phyloP scores from a whole-genome alignment of 37 sponge, comb jelly and placozoan species.

The Halichondria panicea region DNA sequence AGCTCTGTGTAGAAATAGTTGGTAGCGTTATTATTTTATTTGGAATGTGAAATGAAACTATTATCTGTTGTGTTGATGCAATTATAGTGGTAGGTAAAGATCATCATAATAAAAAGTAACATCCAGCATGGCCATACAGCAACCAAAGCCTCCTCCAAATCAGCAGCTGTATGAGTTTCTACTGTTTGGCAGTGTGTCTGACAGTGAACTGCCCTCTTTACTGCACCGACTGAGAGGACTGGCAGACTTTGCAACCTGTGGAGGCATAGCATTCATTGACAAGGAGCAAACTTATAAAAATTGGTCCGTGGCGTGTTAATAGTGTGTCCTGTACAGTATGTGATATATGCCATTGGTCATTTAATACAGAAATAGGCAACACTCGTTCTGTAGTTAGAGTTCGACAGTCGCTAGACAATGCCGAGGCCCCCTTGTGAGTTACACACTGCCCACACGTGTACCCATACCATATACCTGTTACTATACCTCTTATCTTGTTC shows the following conservation, averaged over 20 bases:
- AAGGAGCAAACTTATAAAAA: constrained; percentile 52
- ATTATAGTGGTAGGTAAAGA: no score
- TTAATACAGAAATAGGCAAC: constrained; percentile 36
- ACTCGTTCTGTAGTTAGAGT: constrained; percentile 39
- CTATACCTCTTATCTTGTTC: no score
- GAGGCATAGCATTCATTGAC: constrained; percentile 56
- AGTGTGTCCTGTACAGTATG: neutral
- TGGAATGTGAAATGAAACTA: no score
- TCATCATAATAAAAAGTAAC: no score
- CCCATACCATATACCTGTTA: no score
- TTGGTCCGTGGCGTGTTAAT: constrained; percentile 30
- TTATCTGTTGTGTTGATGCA: no score
- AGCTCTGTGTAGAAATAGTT: no score
- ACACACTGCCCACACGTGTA: no score
- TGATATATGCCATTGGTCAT: neutral
- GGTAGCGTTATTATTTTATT: no score
- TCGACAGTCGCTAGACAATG: constrained; percentile 60
- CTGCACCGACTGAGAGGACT: constrained; percentile 76
- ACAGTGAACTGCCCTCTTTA: constrained; percentile 34
- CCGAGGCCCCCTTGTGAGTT: constrained; percentile 60
- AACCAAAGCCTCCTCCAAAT: no score
- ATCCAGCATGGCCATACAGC: no score
- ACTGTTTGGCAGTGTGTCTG: constrained; percentile 69
- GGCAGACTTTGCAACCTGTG: constrained; percentile 54
- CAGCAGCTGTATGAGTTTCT: constrained; percentile 58